Percentiles rank a stretch among this genome's conserved stretches.
Conservation (phyloP, 2,113 vertebrate genomes). For the Okapia johnstoni region DNA sequence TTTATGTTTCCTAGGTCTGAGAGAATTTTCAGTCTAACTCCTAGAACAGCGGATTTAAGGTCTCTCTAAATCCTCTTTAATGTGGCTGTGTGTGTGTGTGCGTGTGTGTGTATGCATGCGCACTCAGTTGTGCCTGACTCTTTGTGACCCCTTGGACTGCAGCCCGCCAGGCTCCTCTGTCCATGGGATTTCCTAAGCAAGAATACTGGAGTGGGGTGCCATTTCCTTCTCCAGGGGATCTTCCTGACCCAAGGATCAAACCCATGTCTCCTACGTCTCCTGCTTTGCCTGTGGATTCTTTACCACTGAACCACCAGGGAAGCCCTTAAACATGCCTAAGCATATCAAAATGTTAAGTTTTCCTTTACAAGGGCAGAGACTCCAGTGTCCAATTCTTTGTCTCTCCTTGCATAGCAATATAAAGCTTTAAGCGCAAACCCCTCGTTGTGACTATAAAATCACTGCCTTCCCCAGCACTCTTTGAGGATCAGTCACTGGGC, state of each 20-base stretch:
- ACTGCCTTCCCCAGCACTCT: background rate
- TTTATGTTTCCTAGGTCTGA: background rate
- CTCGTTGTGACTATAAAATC: background rate
- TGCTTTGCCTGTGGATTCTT: background rate
- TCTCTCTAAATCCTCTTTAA: background rate
- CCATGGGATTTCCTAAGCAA: background rate
- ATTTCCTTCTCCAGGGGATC: background rate
- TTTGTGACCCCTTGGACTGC: background rate
- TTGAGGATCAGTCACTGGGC: background rate
- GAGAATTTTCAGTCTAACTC: background rate
- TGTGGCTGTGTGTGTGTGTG: background rate
- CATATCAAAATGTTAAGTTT: background rate
- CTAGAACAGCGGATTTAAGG: background rate
- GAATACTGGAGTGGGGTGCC: background rate
- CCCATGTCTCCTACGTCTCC: background rate
- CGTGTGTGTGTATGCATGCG: fast-evolving
- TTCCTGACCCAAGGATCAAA: background rate
- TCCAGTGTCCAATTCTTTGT: background rate
- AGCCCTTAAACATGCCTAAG: background rate
- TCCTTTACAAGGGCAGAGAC: background rate
- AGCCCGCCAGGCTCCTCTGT: background rate
- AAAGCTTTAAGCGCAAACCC: background rate
- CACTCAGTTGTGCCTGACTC: background rate
- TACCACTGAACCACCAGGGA: background rate
- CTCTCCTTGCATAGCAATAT: background rate